Base-by-base conservation (phyloP, 2,888 invertebrate species). In the Hirudinaria manillensis region DNA sequence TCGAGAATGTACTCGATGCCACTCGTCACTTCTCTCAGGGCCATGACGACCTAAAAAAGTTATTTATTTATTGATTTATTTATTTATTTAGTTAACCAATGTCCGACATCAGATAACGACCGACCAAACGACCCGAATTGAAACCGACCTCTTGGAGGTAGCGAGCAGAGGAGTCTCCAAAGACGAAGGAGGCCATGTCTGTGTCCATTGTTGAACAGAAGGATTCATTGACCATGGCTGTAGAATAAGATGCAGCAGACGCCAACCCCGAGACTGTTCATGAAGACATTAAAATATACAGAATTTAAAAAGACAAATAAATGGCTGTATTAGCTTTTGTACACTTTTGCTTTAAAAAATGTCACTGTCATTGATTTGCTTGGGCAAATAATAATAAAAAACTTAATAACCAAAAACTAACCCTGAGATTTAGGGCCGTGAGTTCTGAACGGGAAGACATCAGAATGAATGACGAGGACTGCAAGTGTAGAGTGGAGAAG, bases 401-500 rank as follows among this genome's bases (percentile, higher is more conserved):
- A n/a, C n/a, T n/a, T n/a, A n/a, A n/a, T n/a, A n/a, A n/a, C n/a
- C n/a, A n/a, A n/a, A n/a, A n/a, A n/a, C n/a, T n/a, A n/a, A 45
- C 45, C 10, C 16, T 16, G 45, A 6, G 45, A 45, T 45, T 45
- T 45, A 1, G 45, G 45, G 84, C 84, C 82, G 74, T 82, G 81
- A 32, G 84, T 83, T 74, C 81, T 79, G 74, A 81, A 83, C 4
- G 80, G 78, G 7, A 82, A 77, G 3, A 86, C 81, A 79, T 86
- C 84, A 82, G 85, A 86, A 80, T 84, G 83, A 51, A 86, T 81
- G 36, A 87, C 82, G 36, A 87, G 81, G 24, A 81, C 81, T 6
- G 87, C 86, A 75, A 87, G 79, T 13, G 84, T 83, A 61, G 82
- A 82, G 79, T 87, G 87, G 32, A 87, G 82, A 71, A 83, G 83